A percentile compares a stretch with the other conserved stretches of the same genome.
phyloP scores from a whole-genome alignment of 1,140 invertebrate genomes.

The Drosophila punjabiensis region DNA sequence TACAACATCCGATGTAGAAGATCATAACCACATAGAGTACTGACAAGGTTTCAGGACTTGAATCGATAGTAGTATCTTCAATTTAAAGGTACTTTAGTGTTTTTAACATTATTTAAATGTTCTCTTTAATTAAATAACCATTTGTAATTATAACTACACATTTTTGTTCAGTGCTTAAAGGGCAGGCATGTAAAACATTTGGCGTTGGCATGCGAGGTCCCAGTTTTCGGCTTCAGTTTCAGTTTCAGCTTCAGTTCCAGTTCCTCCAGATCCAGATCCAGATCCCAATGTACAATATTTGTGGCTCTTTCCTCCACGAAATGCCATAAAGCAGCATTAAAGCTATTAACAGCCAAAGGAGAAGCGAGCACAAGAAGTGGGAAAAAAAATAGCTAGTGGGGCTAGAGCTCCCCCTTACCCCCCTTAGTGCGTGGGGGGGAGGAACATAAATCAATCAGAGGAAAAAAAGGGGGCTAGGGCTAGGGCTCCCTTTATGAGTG shows the following conservation, averaged over 20 bases:
- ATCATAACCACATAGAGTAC: no score
- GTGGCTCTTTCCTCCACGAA: conserved; percentile 57
- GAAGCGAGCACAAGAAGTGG: conserved; percentile 12
- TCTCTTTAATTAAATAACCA: no score
- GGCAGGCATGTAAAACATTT: conserved; percentile 79
- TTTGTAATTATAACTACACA: background rate
- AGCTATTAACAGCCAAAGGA: conserved; percentile 74
- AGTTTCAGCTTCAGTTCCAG: conserved; percentile 20
- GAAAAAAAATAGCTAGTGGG: conserved; percentile 29
- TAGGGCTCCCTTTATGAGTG: conserved; percentile 57
- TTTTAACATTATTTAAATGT: no score
- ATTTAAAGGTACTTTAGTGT: no score
- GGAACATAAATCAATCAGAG: conserved; percentile 74
- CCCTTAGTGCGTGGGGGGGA: background rate
- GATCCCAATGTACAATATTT: conserved; percentile 15
- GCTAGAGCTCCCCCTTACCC: conserved; percentile 1
- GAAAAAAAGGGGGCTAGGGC: background rate
- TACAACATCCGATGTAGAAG: background rate
- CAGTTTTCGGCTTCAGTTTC: conserved; percentile 27
- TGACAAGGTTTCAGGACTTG: no score
- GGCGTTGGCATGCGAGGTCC: conserved; percentile 75
- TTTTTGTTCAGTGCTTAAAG: conserved; percentile 6
- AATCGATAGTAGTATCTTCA: no score
- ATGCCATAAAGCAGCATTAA: conserved; percentile 81
- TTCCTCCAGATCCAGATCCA: conserved; percentile 11